Base-by-base conservation (phyloP, 2,113 vertebrate species). In the Cebidichthys violaceus region DNA sequence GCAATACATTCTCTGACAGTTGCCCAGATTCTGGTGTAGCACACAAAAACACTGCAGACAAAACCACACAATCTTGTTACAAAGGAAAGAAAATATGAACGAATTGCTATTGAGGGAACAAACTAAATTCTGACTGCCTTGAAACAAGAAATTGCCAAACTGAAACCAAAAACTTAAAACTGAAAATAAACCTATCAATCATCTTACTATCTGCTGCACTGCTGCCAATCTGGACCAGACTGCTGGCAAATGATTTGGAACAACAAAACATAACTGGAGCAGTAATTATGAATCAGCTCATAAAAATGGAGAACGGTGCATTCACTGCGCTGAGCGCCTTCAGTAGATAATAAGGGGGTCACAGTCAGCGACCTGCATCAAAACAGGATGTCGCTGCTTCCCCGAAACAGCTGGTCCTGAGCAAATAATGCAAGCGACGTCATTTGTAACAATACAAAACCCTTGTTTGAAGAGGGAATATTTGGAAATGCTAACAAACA, bases 271-370 rank as follows among this genome's bases (percentile, higher is more conserved):
- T 39, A 67, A 86, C 83, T 50, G 73, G 54, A 84, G 72, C 59
- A 24, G 75, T 41, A 79, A 88, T 87, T 67, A 86, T 70, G 41
- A 86, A 86, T 64, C 1, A 71, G 33, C 55, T 82, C 60, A 54
- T 84, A 6, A 84, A 83, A 54, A 52, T 3, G 18, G 35, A 67
- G 65, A 35, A 29, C 29, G 9, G 55, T 20, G 65, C 79, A 76
- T 80, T 59, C 71, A 75, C n/a, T 6, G 62, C 0, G 52, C 52
- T 27, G 67, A 65, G 55, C 1, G 15, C 18, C 33, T 41, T 13
- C 70, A 66, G 37, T 22, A 52, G 66, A 75, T 54, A 69, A 86
- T 79, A 20, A n/a, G 71, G 59, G 77, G 79, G 75, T 66, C 39
- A 22, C 31, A 2, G 81, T 72, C 67, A 76, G 41, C 24, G n/a